Base-by-base conservation (phyloP, 2,888 invertebrate genomes). In the Heliothis peltigera region DNA sequence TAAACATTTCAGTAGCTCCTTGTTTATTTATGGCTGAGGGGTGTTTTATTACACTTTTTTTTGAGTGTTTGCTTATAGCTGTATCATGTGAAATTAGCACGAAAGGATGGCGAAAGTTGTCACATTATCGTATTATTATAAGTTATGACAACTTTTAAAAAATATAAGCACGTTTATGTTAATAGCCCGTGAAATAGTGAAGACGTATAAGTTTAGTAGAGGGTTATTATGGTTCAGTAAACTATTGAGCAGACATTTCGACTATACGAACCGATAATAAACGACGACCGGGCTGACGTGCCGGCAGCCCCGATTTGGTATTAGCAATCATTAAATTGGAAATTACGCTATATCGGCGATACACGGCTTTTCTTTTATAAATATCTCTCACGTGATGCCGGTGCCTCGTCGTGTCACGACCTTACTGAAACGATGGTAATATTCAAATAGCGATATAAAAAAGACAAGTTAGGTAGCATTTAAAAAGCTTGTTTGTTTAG, bases 271-370 rank as follows among this genome's bases (percentile, higher is more conserved):
- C 86, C 82, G 82, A 89, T 89, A 89, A 89, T 87, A 91, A 90
- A 89, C 85, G 89, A 84, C 81, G 81, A 76, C 79, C 81, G 85
- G 81, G 81, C 64, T 92, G 92, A 93, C 93, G 92, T 92, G 93
- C 88, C 89, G 88, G 87, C 89, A 84, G 84, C 86, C 88, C 87
- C 91, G 92, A 90, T 91, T 91, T 89, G 88, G 87, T 93, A 94
- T 94, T 94, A 94, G 93, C 92, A 92, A 93, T 94, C 94, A 94
- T 95, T 95, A 95, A 95, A 94, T 95, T 93, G 94, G 94, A 94
- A 94, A 94, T 93, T 93, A 91, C 93, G 94, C 92, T 92, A 87
- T 91, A 93, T 93, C 91, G 92, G 82, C 91, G 88, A 94, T 94
- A 92, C 92, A 90, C 92, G 89, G 91, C 88, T 92, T 90, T 94